Conservation (phyloP, 2,113 vertebrate species). For the Saccopteryx bilineata region DNA sequence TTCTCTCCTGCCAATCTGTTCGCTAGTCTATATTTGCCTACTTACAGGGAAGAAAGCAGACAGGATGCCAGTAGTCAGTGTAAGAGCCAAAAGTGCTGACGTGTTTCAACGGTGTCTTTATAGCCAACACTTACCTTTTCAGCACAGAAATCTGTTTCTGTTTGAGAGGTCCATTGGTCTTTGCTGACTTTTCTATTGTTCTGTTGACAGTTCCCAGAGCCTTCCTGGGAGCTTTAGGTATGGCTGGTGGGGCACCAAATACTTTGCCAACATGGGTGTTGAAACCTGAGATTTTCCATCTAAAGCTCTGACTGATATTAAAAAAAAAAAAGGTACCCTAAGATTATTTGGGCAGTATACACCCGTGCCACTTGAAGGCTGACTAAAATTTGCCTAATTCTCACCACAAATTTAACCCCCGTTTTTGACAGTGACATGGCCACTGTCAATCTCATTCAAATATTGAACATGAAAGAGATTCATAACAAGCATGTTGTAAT, state of each 20-base stretch:
- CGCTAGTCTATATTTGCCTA: neutral
- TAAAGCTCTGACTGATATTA: slow-evolving; percentile 77
- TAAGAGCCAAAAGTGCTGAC: neutral
- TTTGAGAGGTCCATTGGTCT: slow-evolving; percentile 55
- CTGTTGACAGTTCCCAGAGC: slow-evolving; percentile 88
- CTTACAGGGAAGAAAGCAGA: neutral
- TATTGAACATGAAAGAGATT: neutral
- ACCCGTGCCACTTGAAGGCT: neutral
- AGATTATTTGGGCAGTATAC: neutral
- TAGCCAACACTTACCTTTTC: slow-evolving; percentile 82
- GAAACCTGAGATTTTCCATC: slow-evolving; percentile 79
- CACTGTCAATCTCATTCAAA: neutral
- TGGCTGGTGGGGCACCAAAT: slow-evolving; percentile 61
- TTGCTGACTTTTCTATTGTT: slow-evolving; percentile 58
- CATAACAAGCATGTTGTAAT: neutral
- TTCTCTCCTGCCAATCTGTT: neutral
- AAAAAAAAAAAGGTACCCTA: neutral
- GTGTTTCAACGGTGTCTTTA: neutral
- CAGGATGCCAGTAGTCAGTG: neutral
- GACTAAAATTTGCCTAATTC: neutral
- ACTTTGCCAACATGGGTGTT: slow-evolving; percentile 84
- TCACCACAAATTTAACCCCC: neutral
- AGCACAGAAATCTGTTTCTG: slow-evolving; percentile 72
- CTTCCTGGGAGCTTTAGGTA: slow-evolving; percentile 83
- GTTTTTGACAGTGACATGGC: neutral